Conservation (phyloP, 2,797 vertebrate genomes). For the Rhinichthys osculus region DNA sequence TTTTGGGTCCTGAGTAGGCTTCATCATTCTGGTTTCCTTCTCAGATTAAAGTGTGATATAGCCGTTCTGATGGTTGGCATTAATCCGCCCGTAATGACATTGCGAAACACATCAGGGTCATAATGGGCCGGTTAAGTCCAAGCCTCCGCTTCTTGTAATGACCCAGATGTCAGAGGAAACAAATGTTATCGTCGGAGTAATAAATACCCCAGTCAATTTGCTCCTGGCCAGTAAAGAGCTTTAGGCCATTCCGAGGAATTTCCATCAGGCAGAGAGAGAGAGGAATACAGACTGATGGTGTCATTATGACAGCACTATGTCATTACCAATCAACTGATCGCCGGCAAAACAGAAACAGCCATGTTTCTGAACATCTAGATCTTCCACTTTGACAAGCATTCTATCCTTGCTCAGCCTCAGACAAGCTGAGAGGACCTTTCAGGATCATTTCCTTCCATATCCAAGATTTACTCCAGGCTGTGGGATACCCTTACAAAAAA, state of each 20-base stretch:
- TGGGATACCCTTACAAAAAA: background rate
- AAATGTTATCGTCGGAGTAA: slow-evolving; percentile 49
- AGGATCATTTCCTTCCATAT: background rate
- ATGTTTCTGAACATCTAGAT: slow-evolving; percentile 3
- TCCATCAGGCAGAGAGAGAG: slow-evolving; percentile 34
- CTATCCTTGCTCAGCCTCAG: background rate
- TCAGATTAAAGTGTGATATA: slow-evolving; percentile 53
- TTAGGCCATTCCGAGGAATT: slow-evolving; percentile 51
- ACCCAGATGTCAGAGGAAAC: slow-evolving; percentile 51
- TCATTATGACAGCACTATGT: slow-evolving; percentile 21
- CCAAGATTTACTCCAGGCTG: background rate
- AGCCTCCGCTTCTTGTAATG: slow-evolving; percentile 52
- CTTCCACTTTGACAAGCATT: background rate
- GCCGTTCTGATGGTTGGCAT: slow-evolving; percentile 46
- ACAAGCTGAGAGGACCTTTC: background rate
- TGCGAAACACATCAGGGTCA: slow-evolving; percentile 52
- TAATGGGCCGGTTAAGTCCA: slow-evolving; percentile 42
- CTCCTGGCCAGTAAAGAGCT: slow-evolving; percentile 49
- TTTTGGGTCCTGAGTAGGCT: slow-evolving; percentile 46
- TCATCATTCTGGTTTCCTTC: slow-evolving; percentile 50
- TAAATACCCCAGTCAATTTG: slow-evolving; percentile 52
- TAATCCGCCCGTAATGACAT: slow-evolving; percentile 49
- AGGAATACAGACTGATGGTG: slow-evolving; percentile 48
- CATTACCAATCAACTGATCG: slow-evolving; percentile 38
- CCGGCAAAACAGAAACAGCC: background rate